phyloP scores from a whole-genome alignment of 2,888 invertebrate species.

The Ormyrus thymus region DNA sequence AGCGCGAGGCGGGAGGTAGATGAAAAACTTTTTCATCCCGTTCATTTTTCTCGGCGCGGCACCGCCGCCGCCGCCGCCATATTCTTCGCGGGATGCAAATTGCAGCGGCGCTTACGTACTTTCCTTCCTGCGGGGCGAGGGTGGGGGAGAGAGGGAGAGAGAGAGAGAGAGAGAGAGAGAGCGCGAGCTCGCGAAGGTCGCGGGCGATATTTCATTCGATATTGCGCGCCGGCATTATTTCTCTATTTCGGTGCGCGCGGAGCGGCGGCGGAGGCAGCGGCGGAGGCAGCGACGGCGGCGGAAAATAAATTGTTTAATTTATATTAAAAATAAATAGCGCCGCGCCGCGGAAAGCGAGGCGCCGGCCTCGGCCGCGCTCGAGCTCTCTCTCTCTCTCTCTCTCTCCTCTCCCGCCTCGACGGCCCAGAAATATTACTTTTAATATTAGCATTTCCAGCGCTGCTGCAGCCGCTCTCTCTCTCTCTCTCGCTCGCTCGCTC shows the following conservation, averaged over 20 bases:
- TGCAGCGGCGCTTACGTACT: conserved; percentile 55
- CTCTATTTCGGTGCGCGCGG: conserved; percentile 69
- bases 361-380: conserved; percentile 27
- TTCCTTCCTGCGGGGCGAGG: conserved; percentile 47
- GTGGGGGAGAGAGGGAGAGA: background rate
- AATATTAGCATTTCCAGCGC: conserved; percentile 71
- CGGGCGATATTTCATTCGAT: conserved; percentile 74
- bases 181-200: conserved; percentile 61
- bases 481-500: no score
- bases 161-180: background rate
- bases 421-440: conserved; percentile 75
- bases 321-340: conserved; percentile 74
- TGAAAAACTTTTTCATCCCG: conserved; percentile 55
- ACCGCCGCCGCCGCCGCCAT: conserved; percentile 25
- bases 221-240: conserved; percentile 73
- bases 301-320: conserved; percentile 78
- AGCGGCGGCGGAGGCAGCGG: conserved; percentile 53
- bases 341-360: conserved; percentile 49
- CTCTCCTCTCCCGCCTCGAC: conserved; percentile 62
- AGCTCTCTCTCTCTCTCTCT: conserved; percentile 11
- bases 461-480: no score
- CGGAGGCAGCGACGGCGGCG: conserved; percentile 52
- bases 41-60: conserved; percentile 50
- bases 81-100: conserved; percentile 59
- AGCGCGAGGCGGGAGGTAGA: conserved; percentile 13